Conservation (phyloP, 2,888 invertebrate species). For the Acrobasis repandana region DNA sequence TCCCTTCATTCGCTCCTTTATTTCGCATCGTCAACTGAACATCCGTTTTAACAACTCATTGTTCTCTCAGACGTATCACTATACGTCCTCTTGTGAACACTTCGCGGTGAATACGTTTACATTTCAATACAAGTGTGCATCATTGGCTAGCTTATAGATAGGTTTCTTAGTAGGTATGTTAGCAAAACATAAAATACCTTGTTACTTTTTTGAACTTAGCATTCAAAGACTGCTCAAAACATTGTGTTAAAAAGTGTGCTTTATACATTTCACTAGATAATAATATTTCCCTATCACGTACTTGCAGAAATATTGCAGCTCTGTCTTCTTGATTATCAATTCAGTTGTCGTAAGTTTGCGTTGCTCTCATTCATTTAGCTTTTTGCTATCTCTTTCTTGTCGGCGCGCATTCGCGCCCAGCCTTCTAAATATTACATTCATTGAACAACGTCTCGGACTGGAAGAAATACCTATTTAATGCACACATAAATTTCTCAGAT, state of each 20-base stretch:
- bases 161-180: constrained; percentile 36
- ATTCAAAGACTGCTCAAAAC: constrained; percentile 5
- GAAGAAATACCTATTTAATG: constrained; percentile 40
- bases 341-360: constrained; percentile 45
- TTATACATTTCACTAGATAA: neutral
- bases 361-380: constrained; percentile 42
- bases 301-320: neutral
- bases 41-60: constrained; percentile 52
- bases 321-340: constrained; percentile 28
- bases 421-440: constrained; percentile 54
- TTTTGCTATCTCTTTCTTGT: constrained; percentile 43
- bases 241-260: constrained; percentile 1
- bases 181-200: constrained; percentile 41
- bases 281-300: neutral
- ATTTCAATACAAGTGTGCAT: constrained; percentile 33
- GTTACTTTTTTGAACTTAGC: constrained; percentile 30
- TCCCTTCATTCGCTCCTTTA: constrained; percentile 59
- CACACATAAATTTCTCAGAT: constrained; percentile 31
- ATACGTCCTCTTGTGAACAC: constrained; percentile 32
- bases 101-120: constrained; percentile 37
- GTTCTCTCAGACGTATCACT: constrained; percentile 35
- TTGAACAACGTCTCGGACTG: constrained; percentile 46
- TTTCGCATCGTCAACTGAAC: constrained; percentile 49
- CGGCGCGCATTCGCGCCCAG: constrained; percentile 37
- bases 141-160: constrained; percentile 24